Base-by-base conservation (phyloP, 2,797 vertebrate genomes). In the Sebastes vulpes region DNA sequence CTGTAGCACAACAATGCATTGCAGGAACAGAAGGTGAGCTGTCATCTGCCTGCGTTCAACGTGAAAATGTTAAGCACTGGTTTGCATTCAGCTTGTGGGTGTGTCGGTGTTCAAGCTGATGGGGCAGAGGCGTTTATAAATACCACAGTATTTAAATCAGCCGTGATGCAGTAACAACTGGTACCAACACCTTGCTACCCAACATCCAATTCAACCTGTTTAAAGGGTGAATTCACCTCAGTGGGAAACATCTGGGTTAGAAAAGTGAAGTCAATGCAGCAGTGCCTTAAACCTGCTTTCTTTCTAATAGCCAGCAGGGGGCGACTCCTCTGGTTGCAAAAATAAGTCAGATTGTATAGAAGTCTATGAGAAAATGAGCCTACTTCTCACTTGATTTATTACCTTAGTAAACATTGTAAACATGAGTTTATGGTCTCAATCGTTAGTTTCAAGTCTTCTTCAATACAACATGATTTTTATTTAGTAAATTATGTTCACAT, bases 31-130 rank as follows among this genome's bases (percentile, higher is more conserved):
- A 46, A 53, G 14, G 52, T 5, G 26, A 60, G 29, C 73, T 58
- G 54, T 75, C 71, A 67, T 59, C 64, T 69, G 48, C 23, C 6
- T 42, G 31, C 5, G 6, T 35, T 65, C 25, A 42, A 21, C 60
- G 1, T 35, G 52, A 73, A 61, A 75, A 75, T 72, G 12, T 71
- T 52, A 52, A 68, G 9, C 56, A 3, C 32, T 2, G 7, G 25
- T 79, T 77, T 75, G 48, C 11, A 50, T 38, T 70, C 61, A 28
- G 63, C n/a, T 11, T 66, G 52, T 14, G 50, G 48, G 16, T 46
- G 23, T 64, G 64, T 63, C 2, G 1, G 9, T 32, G 53, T 50
- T 81, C 26, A 61, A 63, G 69, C 64, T 77, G 73, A 82, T 77
- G 48, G 57, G 16, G 21, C 54, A 25, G 21, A 72, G 59, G 65